Percentiles rank a stretch among this genome's conserved stretches.
phyloP scores from a whole-genome alignment of 2,113 vertebrate genomes.

The Aspiorhynchus laticeps region DNA sequence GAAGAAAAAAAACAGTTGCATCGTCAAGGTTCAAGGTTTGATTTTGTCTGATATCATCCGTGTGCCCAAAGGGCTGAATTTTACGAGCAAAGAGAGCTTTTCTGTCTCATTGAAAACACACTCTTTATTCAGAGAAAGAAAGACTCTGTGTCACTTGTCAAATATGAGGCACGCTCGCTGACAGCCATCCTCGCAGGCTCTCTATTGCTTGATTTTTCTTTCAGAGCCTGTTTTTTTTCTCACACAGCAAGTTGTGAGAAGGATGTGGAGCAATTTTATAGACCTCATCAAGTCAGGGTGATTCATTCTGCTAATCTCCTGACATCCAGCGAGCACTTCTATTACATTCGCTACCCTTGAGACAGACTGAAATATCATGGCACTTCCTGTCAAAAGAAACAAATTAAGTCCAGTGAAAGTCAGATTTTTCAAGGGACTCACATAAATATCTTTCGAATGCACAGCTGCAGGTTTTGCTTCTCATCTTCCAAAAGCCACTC shows the following conservation, averaged over 20 bases:
- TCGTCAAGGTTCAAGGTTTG: slow-evolving; percentile 27
- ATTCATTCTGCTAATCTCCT: slow-evolving; percentile 50
- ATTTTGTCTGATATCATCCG: slow-evolving; percentile 36
- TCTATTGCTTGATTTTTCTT: slow-evolving; percentile 48
- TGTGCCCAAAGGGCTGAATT: not conserved
- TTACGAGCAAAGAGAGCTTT: not conserved
- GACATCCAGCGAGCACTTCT: slow-evolving; percentile 27
- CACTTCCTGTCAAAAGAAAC: slow-evolving; percentile 43
- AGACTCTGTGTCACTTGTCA: slow-evolving; percentile 51
- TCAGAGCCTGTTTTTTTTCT: slow-evolving; percentile 50
- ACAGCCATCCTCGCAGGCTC: slow-evolving; percentile 27
- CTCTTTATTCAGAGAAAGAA: slow-evolving; percentile 34
- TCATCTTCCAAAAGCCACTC: not conserved
- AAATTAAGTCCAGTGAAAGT: slow-evolving; percentile 39
- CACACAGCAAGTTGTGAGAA: slow-evolving; percentile 41
- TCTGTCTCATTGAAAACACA: slow-evolving; percentile 23
- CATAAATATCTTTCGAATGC: not conserved
- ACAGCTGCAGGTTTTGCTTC: slow-evolving; percentile 19
- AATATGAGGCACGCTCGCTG: slow-evolving; percentile 37
- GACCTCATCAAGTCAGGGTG: slow-evolving; percentile 46
- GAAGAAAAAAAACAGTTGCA: slow-evolving; percentile 3
- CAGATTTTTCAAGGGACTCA: not conserved
- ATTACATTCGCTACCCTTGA: slow-evolving; percentile 44
- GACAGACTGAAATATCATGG: slow-evolving; percentile 41
- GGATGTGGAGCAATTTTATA: slow-evolving; percentile 52